Conservation (phyloP, 2,113 vertebrate genomes). For the Scomber colias region DNA sequence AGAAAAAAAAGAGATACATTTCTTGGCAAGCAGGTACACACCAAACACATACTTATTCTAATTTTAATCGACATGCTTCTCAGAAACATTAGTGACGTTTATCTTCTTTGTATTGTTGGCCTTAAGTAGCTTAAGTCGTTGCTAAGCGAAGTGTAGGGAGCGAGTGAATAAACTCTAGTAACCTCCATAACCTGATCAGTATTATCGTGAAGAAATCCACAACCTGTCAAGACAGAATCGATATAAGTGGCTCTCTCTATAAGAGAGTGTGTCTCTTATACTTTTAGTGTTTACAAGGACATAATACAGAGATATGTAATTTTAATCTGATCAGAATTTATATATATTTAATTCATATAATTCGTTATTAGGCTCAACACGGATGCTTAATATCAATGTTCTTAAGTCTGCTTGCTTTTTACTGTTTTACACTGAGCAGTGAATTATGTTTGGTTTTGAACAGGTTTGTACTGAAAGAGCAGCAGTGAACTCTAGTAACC, state of each 20-base stretch:
- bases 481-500: too few relatives aligned
- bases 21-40: neutral
- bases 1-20: neutral
- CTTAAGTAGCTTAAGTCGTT: slow-evolving; percentile 3
- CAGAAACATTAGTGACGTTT: slow-evolving; percentile 5
- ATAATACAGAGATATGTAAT: neutral
- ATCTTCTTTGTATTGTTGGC: slow-evolving; percentile 16
- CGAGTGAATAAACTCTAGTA: slow-evolving; percentile 29
- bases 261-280: neutral
- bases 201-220: slow-evolving; percentile 1
- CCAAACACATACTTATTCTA: neutral
- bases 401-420: too few relatives aligned
- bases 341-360: neutral
- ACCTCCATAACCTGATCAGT: slow-evolving; percentile 16
- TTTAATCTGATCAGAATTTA: neutral
- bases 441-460: too few relatives aligned
- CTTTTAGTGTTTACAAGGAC: neutral
- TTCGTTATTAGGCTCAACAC: too few relatives aligned
- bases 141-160: neutral
- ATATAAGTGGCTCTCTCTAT: neutral
- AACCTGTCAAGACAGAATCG: neutral
- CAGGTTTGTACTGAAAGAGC: too few relatives aligned
- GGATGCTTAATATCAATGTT: too few relatives aligned
- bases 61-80: neutral
- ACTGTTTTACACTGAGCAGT: too few relatives aligned